Conservation (phyloP, 2,888 invertebrate genomes). For the Philopedon plagiatum region DNA sequence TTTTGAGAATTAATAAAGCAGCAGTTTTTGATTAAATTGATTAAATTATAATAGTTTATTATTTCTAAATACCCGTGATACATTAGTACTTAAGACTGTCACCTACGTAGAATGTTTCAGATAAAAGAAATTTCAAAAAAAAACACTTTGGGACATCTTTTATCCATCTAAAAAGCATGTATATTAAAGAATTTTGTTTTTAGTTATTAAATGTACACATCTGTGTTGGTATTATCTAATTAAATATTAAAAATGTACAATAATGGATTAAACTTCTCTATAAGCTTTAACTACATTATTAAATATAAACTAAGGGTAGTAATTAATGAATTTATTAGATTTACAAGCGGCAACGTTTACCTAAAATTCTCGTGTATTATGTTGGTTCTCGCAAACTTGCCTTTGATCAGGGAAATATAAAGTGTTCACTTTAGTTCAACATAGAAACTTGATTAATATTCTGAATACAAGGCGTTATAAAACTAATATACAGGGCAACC, state of each 20-base stretch:
- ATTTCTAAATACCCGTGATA: too few species aligned
- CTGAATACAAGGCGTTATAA: not conserved
- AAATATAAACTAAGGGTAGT: constrained; percentile 3
- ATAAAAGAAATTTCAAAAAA: too few species aligned
- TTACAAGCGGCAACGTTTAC: constrained; percentile 3
- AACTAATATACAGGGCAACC: not conserved
- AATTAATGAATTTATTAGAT: constrained; percentile 18
- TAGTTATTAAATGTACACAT: too few species aligned
- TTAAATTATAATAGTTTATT: too few species aligned
- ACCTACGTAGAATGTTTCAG: too few species aligned
- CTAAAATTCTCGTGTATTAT: not conserved
- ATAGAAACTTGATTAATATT: not conserved
- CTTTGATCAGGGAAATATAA: constrained; percentile 12
- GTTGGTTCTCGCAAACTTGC: not conserved
- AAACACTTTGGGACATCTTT: too few species aligned
- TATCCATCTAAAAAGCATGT: too few species aligned
- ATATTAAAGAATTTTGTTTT: too few species aligned
- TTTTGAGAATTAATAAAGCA: too few species aligned
- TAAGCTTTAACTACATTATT: not conserved
- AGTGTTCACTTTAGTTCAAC: not conserved
- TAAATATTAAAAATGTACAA: constrained; percentile 1
- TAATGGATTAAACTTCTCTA: constrained; percentile 8
- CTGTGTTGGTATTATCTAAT: too few species aligned
- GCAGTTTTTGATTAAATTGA: too few species aligned
- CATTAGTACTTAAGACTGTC: too few species aligned